Evolutionary conservation across 2,888 invertebrate genomes (phyloP), one percentile per base, ranked within the genome.

Genomic region (Oscheius sp.): DNA sequence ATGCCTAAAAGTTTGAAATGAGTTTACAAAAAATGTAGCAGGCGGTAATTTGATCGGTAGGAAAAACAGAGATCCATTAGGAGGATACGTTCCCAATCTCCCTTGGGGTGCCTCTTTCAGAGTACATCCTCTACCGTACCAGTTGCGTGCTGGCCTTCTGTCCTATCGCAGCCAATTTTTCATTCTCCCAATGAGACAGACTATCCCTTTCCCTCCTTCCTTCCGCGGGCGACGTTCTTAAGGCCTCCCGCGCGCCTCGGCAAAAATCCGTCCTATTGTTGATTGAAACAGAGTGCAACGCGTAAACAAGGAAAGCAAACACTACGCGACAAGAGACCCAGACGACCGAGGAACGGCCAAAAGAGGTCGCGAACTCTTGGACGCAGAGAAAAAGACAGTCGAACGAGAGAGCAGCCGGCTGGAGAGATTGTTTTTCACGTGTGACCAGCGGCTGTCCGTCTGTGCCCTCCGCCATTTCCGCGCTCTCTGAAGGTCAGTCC

Each of bases 391-490:
- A 51, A 33, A n/a, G 65, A 54, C 28, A 36, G 54, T 17, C 9
- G 20, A 45, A 14, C 17, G 65, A 65, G 65, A 65, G 51, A 65
- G 65, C 54, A 59, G 49, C 65, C 65, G 65, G 65, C 65, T 67
- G 67, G 67, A 67, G 67, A 67, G 59, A 44, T 67, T 67, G 67
- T 67, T 67, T 67, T 67, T 67, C 67, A 67, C 67, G 67, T 67
- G 47, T 67, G 67, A 47, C 67, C 57, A 44, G 30, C 33, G 45
- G 41, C 44, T 28, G 22, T 45, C 22, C 49, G 47, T 59, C 67
- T 24, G 49, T 32, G 12, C 49, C 17, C 67, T 67, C 67, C 28
- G 17, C 20, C 2, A n/a, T 47, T 57, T 12, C 47, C 20, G 44
- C 33, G 20, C 57, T 67, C 47, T 67, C 49, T 57, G 47, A 36